These are phyloP conservation scores for Rhinopomastus cyanomelas DNA, from an alignment of 2,113 vertebrate genomes.

Conservation along the genomic window DNA sequence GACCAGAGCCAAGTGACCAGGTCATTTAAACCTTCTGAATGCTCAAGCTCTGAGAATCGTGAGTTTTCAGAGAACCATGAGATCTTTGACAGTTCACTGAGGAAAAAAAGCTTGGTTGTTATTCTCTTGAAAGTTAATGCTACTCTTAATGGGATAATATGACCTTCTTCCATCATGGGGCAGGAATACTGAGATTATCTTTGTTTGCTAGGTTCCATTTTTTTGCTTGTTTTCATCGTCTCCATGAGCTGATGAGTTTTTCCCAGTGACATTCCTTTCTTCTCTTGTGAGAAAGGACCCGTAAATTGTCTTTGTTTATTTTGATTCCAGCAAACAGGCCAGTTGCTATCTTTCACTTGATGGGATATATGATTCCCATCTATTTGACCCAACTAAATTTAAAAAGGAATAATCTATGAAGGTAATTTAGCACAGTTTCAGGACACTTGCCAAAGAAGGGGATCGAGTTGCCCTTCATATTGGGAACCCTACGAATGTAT, in stretches of 20 bases:
- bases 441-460: constrained; percentile 2
- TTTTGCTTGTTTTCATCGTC: neutral
- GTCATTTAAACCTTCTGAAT: neutral
- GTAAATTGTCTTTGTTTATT: neutral
- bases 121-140: neutral
- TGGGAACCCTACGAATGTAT: neutral
- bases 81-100: neutral
- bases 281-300: neutral
- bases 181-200: neutral
- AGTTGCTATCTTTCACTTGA: neutral
- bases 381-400: constrained; percentile 18
- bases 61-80: neutral
- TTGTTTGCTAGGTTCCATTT: neutral
- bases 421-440: constrained; percentile 14
- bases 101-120: neutral
- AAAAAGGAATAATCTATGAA: neutral
- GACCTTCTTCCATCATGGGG: neutral
- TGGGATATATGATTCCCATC: neutral
- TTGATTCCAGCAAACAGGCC: neutral
- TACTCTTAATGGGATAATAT: neutral
- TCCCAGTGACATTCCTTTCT: neutral
- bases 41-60: neutral
- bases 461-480: constrained; percentile 22
- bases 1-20: neutral
- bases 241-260: neutral